Evolutionary conservation across 2,888 invertebrate species (phyloP).

Genomic region (Caenorhabditis becei): DNA sequence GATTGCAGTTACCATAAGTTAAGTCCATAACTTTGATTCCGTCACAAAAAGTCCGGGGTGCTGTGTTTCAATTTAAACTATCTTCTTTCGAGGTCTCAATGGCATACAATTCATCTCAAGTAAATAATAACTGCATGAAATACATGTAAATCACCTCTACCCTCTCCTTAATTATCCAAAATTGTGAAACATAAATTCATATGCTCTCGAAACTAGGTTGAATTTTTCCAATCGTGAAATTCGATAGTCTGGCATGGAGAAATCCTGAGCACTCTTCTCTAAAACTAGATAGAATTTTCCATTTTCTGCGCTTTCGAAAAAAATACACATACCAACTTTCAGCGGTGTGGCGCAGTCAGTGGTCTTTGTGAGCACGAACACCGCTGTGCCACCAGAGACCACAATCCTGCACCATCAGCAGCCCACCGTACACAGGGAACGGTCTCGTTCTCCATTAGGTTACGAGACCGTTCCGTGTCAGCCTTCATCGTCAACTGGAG

Average conservation of each 20-base stretch:
- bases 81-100: too few species aligned
- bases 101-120: too few species aligned
- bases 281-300: neutral
- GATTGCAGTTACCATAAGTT: too few species aligned
- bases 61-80: too few species aligned
- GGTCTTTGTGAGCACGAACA: neutral
- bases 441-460: slow-evolving; percentile 57
- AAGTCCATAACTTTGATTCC: too few species aligned
- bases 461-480: slow-evolving; percentile 62
- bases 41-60: too few species aligned
- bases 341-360: neutral
- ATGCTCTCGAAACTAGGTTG: too few species aligned
- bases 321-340: slow-evolving; percentile 9
- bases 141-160: too few species aligned
- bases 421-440: slow-evolving; percentile 27
- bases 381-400: neutral
- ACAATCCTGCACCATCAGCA: slow-evolving; percentile 23
- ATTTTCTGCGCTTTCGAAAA: slow-evolving; percentile 12
- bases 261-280: neutral
- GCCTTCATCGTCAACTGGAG: slow-evolving; percentile 47
- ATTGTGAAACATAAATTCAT: too few species aligned
- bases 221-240: slow-evolving; percentile 10
- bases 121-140: too few species aligned
- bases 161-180: too few species aligned
- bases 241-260: slow-evolving; percentile 19